A percentile compares a stretch with the other conserved stretches of the same genome.
These are phyloP conservation scores for Falcunculus frontatus DNA, from an alignment of 2,113 vertebrate species.

Conservation along the genomic window DNA sequence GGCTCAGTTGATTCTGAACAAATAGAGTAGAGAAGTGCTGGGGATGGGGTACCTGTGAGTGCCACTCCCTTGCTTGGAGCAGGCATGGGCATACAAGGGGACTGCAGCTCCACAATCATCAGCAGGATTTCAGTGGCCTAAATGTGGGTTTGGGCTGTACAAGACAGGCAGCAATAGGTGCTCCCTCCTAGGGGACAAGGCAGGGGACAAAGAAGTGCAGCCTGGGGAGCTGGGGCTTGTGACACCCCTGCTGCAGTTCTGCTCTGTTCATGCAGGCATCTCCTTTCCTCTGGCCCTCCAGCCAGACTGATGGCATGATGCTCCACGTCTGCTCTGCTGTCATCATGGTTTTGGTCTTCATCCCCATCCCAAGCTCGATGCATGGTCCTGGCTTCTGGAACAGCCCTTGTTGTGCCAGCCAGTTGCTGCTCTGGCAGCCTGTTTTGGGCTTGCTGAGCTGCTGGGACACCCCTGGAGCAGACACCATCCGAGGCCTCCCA, in stretches of 20 bases:
- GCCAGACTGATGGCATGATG: neutral
- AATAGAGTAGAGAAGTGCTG: neutral
- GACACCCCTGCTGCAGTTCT: rapidly evolving
- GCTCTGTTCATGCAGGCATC: neutral
- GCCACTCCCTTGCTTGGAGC: neutral
- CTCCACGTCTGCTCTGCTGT: neutral
- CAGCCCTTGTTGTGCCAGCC: neutral
- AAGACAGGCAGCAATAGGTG: neutral
- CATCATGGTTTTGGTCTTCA: neutral
- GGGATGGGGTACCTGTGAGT: neutral
- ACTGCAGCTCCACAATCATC: neutral
- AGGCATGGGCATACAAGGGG: neutral
- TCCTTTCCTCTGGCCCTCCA: neutral
- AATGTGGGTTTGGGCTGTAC: neutral
- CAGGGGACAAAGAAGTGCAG: neutral
- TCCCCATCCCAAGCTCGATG: neutral
- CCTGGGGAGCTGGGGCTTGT: neutral
- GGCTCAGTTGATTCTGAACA: neutral
- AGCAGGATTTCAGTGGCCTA: rapidly evolving
- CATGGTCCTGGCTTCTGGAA: neutral
- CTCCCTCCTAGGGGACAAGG: neutral
- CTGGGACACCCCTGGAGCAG: neutral
- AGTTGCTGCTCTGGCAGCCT: neutral
- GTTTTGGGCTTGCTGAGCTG: neutral
- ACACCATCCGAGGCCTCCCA: rapidly evolving